A percentile compares a stretch with the other conserved stretches of the same genome.
Evolutionary conservation across 2,113 vertebrate genomes (phyloP).

Genomic region (Scortum barcoo): DNA sequence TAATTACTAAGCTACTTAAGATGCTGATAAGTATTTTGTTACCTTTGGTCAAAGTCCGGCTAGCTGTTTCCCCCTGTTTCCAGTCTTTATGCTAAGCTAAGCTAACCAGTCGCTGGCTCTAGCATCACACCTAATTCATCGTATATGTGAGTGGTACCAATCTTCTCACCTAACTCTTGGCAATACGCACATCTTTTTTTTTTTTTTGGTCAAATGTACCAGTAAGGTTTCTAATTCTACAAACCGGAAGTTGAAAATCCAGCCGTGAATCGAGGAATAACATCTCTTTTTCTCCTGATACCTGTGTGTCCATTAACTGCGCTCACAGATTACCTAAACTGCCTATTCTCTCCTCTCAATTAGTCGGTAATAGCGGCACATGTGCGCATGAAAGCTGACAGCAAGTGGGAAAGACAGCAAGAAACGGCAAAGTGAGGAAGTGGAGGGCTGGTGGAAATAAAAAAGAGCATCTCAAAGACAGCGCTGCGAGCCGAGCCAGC

Average conservation of each 20-base stretch:
- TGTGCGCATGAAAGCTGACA: slow-evolving; percentile 33
- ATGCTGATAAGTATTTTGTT: background rate
- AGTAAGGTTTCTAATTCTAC: background rate
- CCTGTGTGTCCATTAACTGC: slow-evolving; percentile 1
- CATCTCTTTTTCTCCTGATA: background rate
- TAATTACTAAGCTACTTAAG: background rate
- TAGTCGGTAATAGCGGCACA: slow-evolving; percentile 11
- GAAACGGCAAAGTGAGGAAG: slow-evolving; percentile 28
- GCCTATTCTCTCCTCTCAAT: slow-evolving; percentile 23
- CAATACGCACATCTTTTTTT: background rate
- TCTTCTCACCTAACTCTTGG: background rate
- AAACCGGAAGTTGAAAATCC: background rate
- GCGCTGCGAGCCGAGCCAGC: slow-evolving; percentile 54
- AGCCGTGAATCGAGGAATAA: background rate
- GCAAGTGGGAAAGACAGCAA: background rate
- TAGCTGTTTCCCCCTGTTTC: background rate
- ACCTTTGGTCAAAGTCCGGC: background rate
- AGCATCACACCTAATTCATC: background rate
- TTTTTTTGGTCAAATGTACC: background rate
- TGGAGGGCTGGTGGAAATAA: slow-evolving; percentile 28
- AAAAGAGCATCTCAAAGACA: slow-evolving; percentile 56
- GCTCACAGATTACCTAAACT: slow-evolving; percentile 9
- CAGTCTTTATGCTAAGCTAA: background rate
- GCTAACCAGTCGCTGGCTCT: background rate
- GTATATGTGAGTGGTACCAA: background rate